Conservation (phyloP, 2,113 vertebrate species). For the Muscicapa adusta region DNA sequence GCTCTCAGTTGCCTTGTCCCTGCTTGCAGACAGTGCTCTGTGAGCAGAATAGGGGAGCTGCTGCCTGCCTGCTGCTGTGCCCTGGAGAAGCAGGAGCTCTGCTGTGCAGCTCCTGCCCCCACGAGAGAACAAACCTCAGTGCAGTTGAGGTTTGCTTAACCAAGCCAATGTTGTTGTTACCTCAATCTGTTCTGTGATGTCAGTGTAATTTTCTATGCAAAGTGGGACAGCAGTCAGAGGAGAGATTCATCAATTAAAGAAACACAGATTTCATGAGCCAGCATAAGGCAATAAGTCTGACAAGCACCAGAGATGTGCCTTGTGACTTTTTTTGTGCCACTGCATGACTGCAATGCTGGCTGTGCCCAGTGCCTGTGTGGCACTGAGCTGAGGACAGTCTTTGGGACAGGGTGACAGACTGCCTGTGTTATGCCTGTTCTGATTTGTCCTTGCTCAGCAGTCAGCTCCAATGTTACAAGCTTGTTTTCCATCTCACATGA, state of each 20-base stretch:
- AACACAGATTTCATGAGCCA: not conserved
- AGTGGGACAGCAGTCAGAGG: not conserved
- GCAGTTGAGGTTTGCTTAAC: not conserved
- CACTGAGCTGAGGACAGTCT: not conserved
- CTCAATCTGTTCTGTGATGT: rapidly evolving
- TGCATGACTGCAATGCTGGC: not conserved
- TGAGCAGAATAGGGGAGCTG: not conserved
- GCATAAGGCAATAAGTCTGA: not conserved
- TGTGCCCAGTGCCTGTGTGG: not conserved
- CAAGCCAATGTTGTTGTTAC: not conserved
- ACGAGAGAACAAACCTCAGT: not conserved
- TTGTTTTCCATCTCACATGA: not conserved
- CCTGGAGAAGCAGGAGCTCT: not conserved
- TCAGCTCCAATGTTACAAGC: not conserved
- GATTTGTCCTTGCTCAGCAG: not conserved
- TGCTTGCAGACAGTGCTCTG: not conserved
- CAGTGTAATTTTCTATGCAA: not conserved
- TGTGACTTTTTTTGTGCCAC: not conserved
- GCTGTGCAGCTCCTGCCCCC: not conserved
- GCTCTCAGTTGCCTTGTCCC: not conserved
- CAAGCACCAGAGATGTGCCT: not conserved
- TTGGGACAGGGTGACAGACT: not conserved
- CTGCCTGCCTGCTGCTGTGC: not conserved
- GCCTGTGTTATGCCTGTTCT: rapidly evolving
- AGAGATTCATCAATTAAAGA: not conserved